phyloP scores from a whole-genome alignment of 2,797 vertebrate species.

The Allobates femoralis region DNA sequence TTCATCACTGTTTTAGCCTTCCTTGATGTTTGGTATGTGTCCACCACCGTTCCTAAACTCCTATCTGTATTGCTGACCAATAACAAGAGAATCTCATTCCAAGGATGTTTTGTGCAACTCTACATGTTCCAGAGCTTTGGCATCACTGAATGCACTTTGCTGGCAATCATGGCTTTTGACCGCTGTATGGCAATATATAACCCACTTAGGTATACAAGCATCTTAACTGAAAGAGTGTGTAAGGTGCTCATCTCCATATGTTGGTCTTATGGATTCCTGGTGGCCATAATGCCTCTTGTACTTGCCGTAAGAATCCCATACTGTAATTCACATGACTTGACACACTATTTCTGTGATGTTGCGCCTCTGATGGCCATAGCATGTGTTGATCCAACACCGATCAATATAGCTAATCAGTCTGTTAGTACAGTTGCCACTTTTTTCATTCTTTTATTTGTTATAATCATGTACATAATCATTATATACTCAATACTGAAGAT shows the following conservation, averaged over 20 bases:
- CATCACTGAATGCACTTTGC: no score
- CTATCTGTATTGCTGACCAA: not conserved
- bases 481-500: conserved; percentile 23
- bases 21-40: not conserved
- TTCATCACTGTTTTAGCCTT: conserved; percentile 15
- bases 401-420: conserved; percentile 3
- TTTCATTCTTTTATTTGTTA: not conserved
- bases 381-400: not conserved
- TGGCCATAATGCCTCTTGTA: not conserved
- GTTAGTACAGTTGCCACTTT: conserved; percentile 3
- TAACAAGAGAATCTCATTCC: no score
- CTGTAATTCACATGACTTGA: not conserved
- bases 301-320: not conserved
- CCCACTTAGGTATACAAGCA: no score
- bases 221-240: not conserved
- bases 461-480: conserved; percentile 25
- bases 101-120: no score
- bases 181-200: no score
- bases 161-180: no score
- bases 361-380: not conserved
- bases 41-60: conserved; percentile 24
- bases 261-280: not conserved
- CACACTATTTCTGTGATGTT: conserved; percentile 6
- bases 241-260: not conserved
- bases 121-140: no score